Evolutionary conservation across 2,113 vertebrate species (phyloP), one percentile per base, ranked within the genome.

Genomic region (Dendrocopos noguchii): DNA sequence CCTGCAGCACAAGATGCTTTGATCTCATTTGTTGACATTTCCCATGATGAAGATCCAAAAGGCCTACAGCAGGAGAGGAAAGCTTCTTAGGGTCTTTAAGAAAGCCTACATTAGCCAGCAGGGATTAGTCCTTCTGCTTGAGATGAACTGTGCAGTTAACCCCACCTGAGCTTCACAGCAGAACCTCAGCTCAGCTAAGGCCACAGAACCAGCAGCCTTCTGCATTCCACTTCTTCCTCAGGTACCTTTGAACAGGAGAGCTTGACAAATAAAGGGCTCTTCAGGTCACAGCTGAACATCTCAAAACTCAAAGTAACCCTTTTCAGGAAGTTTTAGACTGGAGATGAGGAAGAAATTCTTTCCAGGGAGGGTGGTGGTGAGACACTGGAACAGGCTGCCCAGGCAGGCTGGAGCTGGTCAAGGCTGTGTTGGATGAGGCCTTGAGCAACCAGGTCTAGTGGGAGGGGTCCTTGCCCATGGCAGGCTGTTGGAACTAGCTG

Each of bases 1-100:
- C 10, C 55, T 12, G 29, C 75, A 42, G 59, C 66, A 36, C 50
- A 27, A 75, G 90, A 80, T 42, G 64, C 53, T 53, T 74, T 39
- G 74, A 87, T 87, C 70, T 68, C 83, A 15, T 67, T 27, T 87
- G 83, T 53, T 90, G 91, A 88, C 80, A 70, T 78, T 95, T 84
- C 25, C 81, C 84, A 81, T 81, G 60, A 84, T 39, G 81, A 52
- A 33, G 16, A 52, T 39, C 28, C 4, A 18, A 81, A 81, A 88
- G 91, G 76, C 64, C 60, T 24, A 4, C 22, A 52, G 1, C 25
- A 88, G 68, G 80, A 39, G 19, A 53, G 80, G 12, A 92, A 95
- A 93, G 90, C 92, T 94, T 66, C 94, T 92, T 85, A 91, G 33
- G 84, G 60, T 57, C 34, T 82, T 67, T 55, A 88, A 82, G 84